Evolutionary conservation across 64 coral and sea anemone species (phyloP).

Genomic region (Astreopora myriophthalma): DNA sequence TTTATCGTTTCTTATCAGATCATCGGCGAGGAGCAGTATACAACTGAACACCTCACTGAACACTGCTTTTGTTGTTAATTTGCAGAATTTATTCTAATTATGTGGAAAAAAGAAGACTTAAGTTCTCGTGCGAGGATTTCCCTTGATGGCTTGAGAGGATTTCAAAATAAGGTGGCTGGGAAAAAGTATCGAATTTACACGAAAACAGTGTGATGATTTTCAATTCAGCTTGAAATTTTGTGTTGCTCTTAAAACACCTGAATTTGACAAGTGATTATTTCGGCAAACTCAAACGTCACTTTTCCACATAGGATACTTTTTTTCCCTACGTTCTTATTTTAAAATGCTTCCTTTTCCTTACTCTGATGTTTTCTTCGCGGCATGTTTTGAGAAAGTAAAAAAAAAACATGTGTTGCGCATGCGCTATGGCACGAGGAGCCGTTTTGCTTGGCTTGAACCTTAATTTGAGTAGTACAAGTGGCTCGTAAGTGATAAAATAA

Average conservation of each 20-base stretch:
- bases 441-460: neutral
- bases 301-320: too few relatives aligned
- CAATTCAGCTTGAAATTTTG: too few relatives aligned
- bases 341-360: too few relatives aligned
- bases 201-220: too few relatives aligned
- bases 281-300: too few relatives aligned
- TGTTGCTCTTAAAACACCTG: too few relatives aligned
- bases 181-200: too few relatives aligned
- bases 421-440: neutral
- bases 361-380: too few relatives aligned
- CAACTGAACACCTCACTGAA: too few relatives aligned
- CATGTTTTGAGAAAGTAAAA: too few relatives aligned
- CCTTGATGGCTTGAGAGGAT: neutral
- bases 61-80: neutral
- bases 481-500: neutral
- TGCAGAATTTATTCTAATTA: constrained; percentile 3
- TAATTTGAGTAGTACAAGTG: neutral
- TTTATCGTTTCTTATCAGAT: constrained; percentile 17
- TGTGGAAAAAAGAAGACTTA: neutral
- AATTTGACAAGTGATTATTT: too few relatives aligned
- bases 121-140: neutral
- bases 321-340: too few relatives aligned
- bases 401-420: neutral
- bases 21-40: neutral
- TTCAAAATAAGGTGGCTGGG: neutral